Evolutionary conservation across 2,888 invertebrate genomes (phyloP).

Genomic region (Drepana falcataria): DNA sequence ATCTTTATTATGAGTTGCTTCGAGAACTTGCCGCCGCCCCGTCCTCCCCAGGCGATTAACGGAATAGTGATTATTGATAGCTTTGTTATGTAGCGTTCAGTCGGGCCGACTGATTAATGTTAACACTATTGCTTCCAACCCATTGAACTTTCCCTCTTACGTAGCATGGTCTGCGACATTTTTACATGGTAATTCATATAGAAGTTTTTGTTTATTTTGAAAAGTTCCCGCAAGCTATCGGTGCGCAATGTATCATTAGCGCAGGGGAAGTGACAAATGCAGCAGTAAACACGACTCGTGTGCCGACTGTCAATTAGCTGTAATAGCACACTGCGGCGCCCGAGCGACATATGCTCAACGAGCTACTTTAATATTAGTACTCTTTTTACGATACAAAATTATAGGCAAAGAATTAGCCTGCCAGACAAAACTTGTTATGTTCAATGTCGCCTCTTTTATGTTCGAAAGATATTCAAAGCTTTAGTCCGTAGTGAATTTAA

Average conservation of each 20-base stretch:
- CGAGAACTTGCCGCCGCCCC: slow-evolving; percentile 29
- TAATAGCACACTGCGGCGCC: slow-evolving; percentile 50
- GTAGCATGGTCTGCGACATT: slow-evolving; percentile 16
- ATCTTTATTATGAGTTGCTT: slow-evolving; percentile 71
- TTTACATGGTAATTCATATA: slow-evolving; percentile 17
- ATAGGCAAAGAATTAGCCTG: slow-evolving; percentile 22
- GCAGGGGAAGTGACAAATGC: slow-evolving; percentile 69
- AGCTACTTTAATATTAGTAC: slow-evolving; percentile 57
- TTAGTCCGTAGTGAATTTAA: not conserved
- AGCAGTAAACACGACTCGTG: slow-evolving; percentile 56
- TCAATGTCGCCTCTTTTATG: not conserved
- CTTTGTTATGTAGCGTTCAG: slow-evolving; percentile 44
- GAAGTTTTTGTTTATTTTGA: slow-evolving; percentile 47
- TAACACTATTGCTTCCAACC: slow-evolving; percentile 6
- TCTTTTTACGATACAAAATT: slow-evolving; percentile 64
- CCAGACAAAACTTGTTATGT: not conserved
- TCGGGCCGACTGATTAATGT: not conserved
- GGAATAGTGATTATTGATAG: slow-evolving; percentile 74
- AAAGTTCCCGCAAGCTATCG: slow-evolving; percentile 40
- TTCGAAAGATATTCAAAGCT: not conserved
- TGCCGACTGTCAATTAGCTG: slow-evolving; percentile 64
- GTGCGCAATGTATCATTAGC: slow-evolving; percentile 57
- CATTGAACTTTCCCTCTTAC: slow-evolving; percentile 14
- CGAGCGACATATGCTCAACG: slow-evolving; percentile 63
- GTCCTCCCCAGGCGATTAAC: slow-evolving; percentile 62